Evolutionary conservation across 2,113 vertebrate genomes (phyloP).

Genomic region (Butorides virescens): DNA sequence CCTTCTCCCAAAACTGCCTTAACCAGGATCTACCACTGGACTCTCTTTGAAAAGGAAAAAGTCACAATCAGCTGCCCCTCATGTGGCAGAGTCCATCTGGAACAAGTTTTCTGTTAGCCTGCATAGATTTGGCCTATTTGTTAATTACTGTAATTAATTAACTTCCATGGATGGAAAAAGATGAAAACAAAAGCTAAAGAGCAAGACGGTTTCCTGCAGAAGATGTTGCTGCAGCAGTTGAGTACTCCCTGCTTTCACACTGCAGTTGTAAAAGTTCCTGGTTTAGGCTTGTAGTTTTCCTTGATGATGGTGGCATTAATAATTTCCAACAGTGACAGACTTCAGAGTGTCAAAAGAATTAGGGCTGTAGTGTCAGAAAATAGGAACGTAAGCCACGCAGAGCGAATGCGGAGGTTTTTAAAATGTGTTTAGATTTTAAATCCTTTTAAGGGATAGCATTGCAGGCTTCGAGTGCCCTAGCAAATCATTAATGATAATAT

Average conservation of each 20-base stretch:
- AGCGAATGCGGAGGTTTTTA: background rate
- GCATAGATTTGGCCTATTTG: background rate
- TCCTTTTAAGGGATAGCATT: slow-evolving; percentile 41
- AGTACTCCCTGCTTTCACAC: background rate
- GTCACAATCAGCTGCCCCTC: background rate
- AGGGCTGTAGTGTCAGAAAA: slow-evolving; percentile 2
- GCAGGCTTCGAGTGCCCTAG: slow-evolving; percentile 17
- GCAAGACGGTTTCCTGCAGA: background rate
- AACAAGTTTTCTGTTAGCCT: background rate
- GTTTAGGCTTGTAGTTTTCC: background rate
- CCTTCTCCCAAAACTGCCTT: background rate
- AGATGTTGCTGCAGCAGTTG: background rate
- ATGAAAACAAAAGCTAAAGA: background rate
- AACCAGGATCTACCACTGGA: background rate
- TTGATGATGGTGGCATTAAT: background rate
- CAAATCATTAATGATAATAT: slow-evolving; percentile 50
- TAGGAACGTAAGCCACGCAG: background rate
- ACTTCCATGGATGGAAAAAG: background rate
- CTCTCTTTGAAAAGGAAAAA: background rate
- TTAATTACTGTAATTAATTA: slow-evolving; percentile 26
- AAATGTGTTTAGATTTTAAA: slow-evolving; percentile 41
- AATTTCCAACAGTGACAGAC: background rate
- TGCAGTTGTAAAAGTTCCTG: background rate
- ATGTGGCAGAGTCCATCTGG: background rate
- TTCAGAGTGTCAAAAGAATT: slow-evolving; percentile 31